Evolutionary conservation across 2,797 vertebrate species (phyloP).

Genomic region (Hemitrygon akajei): DNA sequence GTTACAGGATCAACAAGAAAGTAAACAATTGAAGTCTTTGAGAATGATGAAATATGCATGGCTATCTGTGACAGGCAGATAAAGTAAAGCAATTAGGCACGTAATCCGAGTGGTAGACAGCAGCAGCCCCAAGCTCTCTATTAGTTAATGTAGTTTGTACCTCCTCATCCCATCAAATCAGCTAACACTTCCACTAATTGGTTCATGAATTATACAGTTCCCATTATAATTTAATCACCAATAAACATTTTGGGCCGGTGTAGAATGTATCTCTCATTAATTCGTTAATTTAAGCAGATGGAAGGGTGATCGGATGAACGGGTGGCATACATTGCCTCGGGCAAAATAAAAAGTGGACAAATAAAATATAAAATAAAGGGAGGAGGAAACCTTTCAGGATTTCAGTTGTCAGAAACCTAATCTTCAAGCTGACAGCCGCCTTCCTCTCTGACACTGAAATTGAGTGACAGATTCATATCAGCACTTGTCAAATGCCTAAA

Average conservation of each 20-base stretch:
- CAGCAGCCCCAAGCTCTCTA: conserved; percentile 84
- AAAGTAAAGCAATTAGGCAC: conserved; percentile 98
- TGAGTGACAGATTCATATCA: conserved; percentile 64
- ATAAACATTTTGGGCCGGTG: conserved; percentile 97
- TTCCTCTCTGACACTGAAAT: conserved; percentile 53
- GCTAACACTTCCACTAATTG: conserved; percentile 99
- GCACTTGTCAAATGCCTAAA: conserved; percentile 69
- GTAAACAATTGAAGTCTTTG: conserved; percentile 97
- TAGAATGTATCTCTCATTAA: conserved; percentile 97
- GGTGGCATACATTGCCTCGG: conserved; percentile 71
- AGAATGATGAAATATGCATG: conserved; percentile 99
- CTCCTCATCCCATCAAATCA: conserved; percentile 99
- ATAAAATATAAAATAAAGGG: conserved; percentile 56
- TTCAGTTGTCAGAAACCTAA: conserved; percentile 81
- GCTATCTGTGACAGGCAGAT: conserved; percentile 93
- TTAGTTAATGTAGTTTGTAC: conserved; percentile 99
- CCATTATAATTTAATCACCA: conserved; percentile 99
- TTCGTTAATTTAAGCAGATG: conserved; percentile 99
- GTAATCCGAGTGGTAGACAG: conserved; percentile 81
- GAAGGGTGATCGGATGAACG: conserved; percentile 73
- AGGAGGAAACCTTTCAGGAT: conserved; percentile 63
- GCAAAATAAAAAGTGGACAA: conserved; percentile 57
- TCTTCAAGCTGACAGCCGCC: conserved; percentile 78
- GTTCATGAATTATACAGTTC: conserved; percentile 99
- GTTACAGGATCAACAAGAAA: conserved; percentile 89